Percentiles rank a stretch among this genome's conserved stretches.
These are phyloP conservation scores for Stramonita haemastoma DNA, from an alignment of 2,888 invertebrate genomes.

Conservation along the genomic window DNA sequence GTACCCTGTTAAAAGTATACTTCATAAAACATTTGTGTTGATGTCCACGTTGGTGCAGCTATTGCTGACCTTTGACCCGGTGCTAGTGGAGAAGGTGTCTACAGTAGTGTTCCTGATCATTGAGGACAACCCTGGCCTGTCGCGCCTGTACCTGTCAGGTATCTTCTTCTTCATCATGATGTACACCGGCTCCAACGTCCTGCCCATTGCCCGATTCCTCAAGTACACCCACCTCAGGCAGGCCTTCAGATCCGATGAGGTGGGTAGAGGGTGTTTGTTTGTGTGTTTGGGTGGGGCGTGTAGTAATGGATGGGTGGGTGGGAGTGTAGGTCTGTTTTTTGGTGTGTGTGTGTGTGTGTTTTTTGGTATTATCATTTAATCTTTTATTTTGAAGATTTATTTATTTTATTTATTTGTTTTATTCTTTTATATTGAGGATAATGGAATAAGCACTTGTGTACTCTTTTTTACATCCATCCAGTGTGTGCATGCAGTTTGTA, in stretches of 20 bases:
- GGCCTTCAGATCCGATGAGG: conserved; percentile 94
- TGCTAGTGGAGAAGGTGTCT: conserved; percentile 96
- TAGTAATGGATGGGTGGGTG: not conserved
- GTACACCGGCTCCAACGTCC: conserved; percentile 98
- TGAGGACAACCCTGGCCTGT: conserved; percentile 96
- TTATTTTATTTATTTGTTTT: not conserved
- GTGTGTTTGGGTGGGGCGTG: not conserved
- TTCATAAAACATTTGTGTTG: too few relatives aligned
- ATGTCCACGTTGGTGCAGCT: conserved; percentile 78
- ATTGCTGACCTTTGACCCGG: conserved; percentile 97
- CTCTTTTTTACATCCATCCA: too few relatives aligned
- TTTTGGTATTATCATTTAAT: not conserved
- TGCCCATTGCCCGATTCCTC: conserved; percentile 95
- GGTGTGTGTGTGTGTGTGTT: not conserved
- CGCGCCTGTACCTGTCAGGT: conserved; percentile 95
- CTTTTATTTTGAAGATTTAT: not conserved
- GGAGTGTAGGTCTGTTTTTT: not conserved
- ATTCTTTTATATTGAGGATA: not conserved
- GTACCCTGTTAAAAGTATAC: too few relatives aligned
- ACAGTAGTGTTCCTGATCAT: conserved; percentile 86
- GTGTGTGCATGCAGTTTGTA: too few relatives aligned
- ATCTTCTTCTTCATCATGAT: conserved; percentile 98
- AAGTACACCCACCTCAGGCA: conserved; percentile 97
- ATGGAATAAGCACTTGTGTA: too few relatives aligned
- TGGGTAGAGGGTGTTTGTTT: conserved; percentile 73